Evolutionary conservation across 2,797 vertebrate species (phyloP), one percentile per base, ranked within the genome.

Genomic region (Peromyscus eremicus): DNA sequence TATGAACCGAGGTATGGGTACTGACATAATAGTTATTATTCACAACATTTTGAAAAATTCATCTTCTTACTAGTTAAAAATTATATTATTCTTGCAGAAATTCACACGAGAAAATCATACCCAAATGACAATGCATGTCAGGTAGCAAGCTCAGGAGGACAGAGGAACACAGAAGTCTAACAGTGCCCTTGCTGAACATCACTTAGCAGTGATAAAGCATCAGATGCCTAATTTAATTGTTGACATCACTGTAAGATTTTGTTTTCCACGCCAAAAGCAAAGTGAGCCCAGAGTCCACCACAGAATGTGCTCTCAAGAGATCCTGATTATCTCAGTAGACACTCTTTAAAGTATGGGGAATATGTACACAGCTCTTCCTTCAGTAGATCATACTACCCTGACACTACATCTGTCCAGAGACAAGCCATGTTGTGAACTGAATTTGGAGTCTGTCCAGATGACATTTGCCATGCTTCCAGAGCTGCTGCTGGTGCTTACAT

Each of bases 381-480:
- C 88, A 92, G 71, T 80, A 49, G 43, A 73, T 73, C 64, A 75
- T 3, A 12, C 85, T 95, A 93, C 76, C 55, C 81, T 62, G 73
- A 94, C 89, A 94, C 55, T n/a, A 75, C 79, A 94, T 94, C 81
- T 94, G 77, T 91, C 57, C 64, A 81, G 71, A 94, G 23, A 93
- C 71, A 87, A 90, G 73, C 49, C 19, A 57, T n/a, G 92, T 57
- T 88, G 62, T 70, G 80, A 94, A 95, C 84, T 79, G 23, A 90
- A 75, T 62, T 83, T 79, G 60, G 25, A 27, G 12, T 89, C 71
- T 92, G 6, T 94, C 90, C 87, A 94, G 82, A 70, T 70, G 40
- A 34, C 29, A 81, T 40, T 49, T 2, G 89, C 73, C 89, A 82
- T 96, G 60, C 89, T 95, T 92, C 76, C 46, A 52, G 70, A 79